phyloP scores from a whole-genome alignment of 2,113 vertebrate genomes.

The Microtus montanus region DNA sequence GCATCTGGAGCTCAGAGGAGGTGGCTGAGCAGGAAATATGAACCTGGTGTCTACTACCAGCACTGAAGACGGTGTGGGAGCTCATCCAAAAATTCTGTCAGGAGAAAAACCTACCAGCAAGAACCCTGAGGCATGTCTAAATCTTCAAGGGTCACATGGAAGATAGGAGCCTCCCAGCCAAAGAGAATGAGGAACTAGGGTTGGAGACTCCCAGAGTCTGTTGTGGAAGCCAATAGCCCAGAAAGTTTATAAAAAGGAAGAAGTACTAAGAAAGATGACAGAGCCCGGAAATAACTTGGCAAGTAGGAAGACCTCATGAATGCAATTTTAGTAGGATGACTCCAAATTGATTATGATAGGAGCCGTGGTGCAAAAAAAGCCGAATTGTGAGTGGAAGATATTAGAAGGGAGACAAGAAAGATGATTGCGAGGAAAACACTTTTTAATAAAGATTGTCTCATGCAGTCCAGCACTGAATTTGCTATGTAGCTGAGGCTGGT shows the following conservation, averaged over 20 bases:
- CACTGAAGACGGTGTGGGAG: neutral
- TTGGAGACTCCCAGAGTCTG: neutral
- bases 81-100: neutral
- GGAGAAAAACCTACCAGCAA: neutral
- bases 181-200: neutral
- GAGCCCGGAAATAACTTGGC: neutral
- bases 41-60: neutral
- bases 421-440: neutral
- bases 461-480: neutral
- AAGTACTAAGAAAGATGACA: neutral
- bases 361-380: neutral
- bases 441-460: conserved; percentile 2
- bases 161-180: neutral
- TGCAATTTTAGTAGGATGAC: neutral
- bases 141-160: neutral
- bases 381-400: neutral
- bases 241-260: neutral
- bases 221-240: neutral
- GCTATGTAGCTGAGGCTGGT: neutral
- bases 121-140: neutral
- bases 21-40: neutral
- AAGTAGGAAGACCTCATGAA: neutral
- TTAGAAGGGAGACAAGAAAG: neutral
- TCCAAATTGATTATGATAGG: neutral
- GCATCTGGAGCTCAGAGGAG: neutral